Evolutionary conservation across 2,888 invertebrate species (phyloP).

Genomic region (Blastobasis adustella): DNA sequence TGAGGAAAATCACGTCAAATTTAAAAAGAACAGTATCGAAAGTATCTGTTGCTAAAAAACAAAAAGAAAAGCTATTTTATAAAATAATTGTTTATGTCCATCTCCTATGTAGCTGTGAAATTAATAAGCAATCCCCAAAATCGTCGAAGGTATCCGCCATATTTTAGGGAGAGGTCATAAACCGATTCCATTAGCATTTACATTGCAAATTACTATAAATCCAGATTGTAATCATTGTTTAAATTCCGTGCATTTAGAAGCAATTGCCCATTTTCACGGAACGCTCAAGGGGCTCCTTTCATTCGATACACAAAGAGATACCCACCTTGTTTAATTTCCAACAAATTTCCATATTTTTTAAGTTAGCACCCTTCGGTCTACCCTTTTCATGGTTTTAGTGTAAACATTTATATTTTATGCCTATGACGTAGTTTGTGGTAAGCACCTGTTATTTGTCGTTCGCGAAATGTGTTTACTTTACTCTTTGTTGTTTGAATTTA

Average conservation of each 20-base stretch:
- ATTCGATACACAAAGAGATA: constrained; percentile 51
- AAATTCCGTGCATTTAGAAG: constrained; percentile 49
- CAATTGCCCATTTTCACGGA: constrained; percentile 54
- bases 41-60: too few species aligned
- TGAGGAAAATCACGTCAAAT: too few species aligned
- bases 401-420: background rate
- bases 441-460: too few species aligned
- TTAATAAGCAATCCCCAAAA: too few species aligned
- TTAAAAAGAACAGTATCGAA: too few species aligned
- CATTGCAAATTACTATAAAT: constrained; percentile 60
- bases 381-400: constrained; percentile 37
- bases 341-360: constrained; percentile 53
- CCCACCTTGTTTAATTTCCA: constrained; percentile 50
- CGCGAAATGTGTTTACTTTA: too few species aligned
- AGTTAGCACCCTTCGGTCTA: constrained; percentile 45
- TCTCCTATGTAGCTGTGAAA: too few species aligned
- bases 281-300: constrained; percentile 27
- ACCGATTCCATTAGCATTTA: constrained; percentile 49
- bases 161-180: constrained; percentile 31
- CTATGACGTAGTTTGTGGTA: too few species aligned
- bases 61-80: too few species aligned
- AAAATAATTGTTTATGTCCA: too few species aligned
- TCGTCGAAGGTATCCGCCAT: constrained; percentile 14
- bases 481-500: too few species aligned
- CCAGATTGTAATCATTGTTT: constrained; percentile 57